Percentiles rank a stretch among this genome's conserved stretches.
Conservation (phyloP, 2,888 invertebrate species). For the Latrodectus elegans region DNA sequence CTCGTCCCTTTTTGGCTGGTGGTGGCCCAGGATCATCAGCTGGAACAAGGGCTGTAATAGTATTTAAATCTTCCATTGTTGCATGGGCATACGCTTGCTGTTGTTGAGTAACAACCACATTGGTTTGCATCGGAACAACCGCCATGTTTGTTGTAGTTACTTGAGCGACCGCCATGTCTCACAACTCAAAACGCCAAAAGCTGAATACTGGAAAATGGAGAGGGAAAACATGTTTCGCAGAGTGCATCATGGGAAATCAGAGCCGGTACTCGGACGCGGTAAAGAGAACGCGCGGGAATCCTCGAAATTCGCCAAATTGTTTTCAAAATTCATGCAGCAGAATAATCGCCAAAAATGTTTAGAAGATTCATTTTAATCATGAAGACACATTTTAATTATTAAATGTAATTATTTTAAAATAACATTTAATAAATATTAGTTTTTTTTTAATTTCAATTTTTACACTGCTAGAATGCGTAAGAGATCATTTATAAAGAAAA, state of each 20-base stretch:
- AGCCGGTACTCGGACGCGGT: constrained; percentile 9
- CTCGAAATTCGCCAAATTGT: constrained; percentile 67
- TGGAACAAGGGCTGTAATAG: constrained; percentile 46
- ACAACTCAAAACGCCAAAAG: constrained; percentile 61
- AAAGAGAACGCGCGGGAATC: constrained; percentile 35
- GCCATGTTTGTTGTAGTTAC: constrained; percentile 12
- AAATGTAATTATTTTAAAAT: too few species aligned
- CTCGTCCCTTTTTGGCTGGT: constrained; percentile 59
- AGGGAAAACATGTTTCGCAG: constrained; percentile 32
- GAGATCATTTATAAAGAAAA: too few species aligned
- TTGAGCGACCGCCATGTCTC: constrained; percentile 59
- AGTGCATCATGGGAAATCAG: constrained; percentile 51
- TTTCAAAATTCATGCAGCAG: constrained; percentile 53
- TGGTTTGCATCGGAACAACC: constrained; percentile 53
- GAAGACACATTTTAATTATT: too few species aligned
- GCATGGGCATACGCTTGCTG: constrained; percentile 40
- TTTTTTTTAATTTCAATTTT: too few species aligned
- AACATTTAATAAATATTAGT: too few species aligned
- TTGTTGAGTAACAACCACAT: constrained; percentile 48
- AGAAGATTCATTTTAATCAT: not conserved
- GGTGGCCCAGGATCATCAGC: constrained; percentile 55
- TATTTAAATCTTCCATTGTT: constrained; percentile 36
- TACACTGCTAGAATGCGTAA: too few species aligned
- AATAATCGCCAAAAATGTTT: constrained; percentile 61
- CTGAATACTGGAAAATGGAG: constrained; percentile 62